Conservation (phyloP, 2,888 invertebrate species). For the Drosophila suboccidentalis region DNA sequence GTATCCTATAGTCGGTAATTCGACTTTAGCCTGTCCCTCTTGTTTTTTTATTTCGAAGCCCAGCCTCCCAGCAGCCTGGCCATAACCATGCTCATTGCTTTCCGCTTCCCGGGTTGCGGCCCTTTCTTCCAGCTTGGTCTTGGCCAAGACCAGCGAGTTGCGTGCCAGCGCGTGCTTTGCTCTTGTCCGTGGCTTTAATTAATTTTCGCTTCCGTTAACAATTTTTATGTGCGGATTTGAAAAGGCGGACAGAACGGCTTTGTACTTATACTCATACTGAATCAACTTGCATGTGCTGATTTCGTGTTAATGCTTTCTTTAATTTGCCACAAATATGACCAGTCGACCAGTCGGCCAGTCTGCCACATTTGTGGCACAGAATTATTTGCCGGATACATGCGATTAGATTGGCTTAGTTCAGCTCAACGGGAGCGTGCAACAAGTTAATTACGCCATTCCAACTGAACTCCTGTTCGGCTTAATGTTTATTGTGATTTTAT, state of each 20-base stretch:
- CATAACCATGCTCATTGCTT: neutral
- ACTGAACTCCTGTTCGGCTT: constrained; percentile 21
- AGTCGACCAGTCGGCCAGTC: constrained; percentile 15
- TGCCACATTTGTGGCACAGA: constrained; percentile 62
- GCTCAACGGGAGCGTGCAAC: constrained; percentile 75
- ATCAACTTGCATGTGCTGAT: constrained; percentile 71
- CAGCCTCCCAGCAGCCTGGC: constrained; percentile 39
- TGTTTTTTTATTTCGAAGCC: constrained; percentile 31
- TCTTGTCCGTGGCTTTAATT: constrained; percentile 77
- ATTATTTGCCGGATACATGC: constrained; percentile 85
- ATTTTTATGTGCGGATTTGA: constrained; percentile 76
- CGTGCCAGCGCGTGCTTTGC: constrained; percentile 77
- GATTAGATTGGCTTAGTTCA: constrained; percentile 78
- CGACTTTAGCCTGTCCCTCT: too few species aligned
- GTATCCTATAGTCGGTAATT: too few species aligned
- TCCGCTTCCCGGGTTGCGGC: neutral
- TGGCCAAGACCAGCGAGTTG: constrained; percentile 48
- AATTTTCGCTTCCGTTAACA: constrained; percentile 82
- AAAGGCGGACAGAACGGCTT: constrained; percentile 34
- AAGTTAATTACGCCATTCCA: constrained; percentile 79
- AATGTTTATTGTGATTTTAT: constrained; percentile 59
- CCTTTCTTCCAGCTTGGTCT: neutral
- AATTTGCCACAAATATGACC: constrained; percentile 73
- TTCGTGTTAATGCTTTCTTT: constrained; percentile 78
- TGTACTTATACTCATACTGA: constrained; percentile 7